A percentile compares a stretch with the other conserved stretches of the same genome.
phyloP scores from a whole-genome alignment of 2,888 invertebrate genomes.

The Drosophila seclusa region DNA sequence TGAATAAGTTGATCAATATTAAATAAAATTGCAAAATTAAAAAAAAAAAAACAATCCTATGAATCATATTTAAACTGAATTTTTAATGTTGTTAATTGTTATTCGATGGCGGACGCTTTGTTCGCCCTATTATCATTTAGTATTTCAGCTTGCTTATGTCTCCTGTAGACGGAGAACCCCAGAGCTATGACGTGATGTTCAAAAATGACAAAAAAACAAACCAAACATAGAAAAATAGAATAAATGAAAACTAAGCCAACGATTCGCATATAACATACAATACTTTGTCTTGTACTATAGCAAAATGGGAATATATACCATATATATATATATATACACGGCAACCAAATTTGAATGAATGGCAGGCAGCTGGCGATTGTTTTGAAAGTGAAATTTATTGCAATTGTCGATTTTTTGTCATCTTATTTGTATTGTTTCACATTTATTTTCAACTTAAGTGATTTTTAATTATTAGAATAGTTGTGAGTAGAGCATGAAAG shows the following conservation, averaged over 20 bases:
- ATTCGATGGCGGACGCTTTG: no score
- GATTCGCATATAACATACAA: conserved; percentile 24
- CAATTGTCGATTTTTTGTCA: conserved; percentile 30
- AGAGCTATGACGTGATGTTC: no score
- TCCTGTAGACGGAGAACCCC: no score
- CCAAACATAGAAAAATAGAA: no score
- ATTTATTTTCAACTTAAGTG: conserved; percentile 46
- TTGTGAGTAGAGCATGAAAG: conserved; percentile 54
- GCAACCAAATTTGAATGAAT: conserved; percentile 48
- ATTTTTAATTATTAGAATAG: conserved; percentile 54
- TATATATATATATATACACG: conserved; percentile 2
- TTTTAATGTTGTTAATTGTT: no score
- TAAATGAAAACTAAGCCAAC: conserved; percentile 36
- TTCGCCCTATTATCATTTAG: no score
- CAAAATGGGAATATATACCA: neutral
- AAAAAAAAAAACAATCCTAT: no score
- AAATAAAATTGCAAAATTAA: no score
- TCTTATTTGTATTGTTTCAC: conserved; percentile 18
- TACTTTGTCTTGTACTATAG: conserved; percentile 8
- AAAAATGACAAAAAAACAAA: no score
- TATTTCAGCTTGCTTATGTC: no score
- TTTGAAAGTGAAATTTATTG: conserved; percentile 55
- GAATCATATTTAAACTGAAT: no score
- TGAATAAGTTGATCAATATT: no score
- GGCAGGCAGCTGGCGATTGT: conserved; percentile 37